These are phyloP conservation scores for Torymus aiolomorphi DNA, from an alignment of 2,888 invertebrate species.

Conservation along the genomic window DNA sequence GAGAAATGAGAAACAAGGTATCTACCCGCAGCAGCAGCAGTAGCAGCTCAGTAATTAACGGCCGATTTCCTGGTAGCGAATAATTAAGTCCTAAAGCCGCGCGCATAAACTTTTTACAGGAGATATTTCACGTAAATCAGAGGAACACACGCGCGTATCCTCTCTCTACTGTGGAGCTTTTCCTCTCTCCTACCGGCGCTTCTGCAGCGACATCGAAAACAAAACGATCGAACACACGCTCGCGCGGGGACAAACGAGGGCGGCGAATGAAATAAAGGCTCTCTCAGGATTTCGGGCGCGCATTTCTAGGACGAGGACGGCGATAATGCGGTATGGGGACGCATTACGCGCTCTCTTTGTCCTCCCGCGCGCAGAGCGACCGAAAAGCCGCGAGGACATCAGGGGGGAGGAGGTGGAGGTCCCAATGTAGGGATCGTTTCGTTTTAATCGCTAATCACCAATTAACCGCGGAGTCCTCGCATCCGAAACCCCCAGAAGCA, in stretches of 20 bases:
- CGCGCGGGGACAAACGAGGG: constrained; percentile 51
- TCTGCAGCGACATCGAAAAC: constrained; percentile 3
- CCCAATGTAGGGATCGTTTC: constrained; percentile 68
- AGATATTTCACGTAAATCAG: constrained; percentile 19
- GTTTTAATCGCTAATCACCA: constrained; percentile 76
- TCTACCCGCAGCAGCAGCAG: neutral
- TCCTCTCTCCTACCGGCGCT: neutral
- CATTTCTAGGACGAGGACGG: constrained; percentile 59
- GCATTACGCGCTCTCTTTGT: constrained; percentile 60
- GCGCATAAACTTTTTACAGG: constrained; percentile 22
- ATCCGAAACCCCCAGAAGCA: constrained; percentile 75
- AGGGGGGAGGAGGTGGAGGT: constrained; percentile 7
- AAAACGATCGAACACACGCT: constrained; percentile 17
- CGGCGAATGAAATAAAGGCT: constrained; percentile 57
- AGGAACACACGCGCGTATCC: neutral
- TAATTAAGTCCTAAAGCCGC: constrained; percentile 29
- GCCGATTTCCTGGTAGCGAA: constrained; percentile 30
- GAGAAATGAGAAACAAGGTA: constrained; percentile 9
- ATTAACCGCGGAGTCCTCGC: constrained; percentile 73
- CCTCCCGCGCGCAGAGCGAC: constrained; percentile 37
- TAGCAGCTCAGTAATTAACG: constrained; percentile 19
- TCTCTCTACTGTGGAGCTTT: neutral
- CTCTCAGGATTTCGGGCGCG: constrained; percentile 47
- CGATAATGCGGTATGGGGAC: constrained; percentile 63
- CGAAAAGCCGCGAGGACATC: constrained; percentile 59